phyloP scores from a whole-genome alignment of 2,888 invertebrate species.

The Sisyra nigra region DNA sequence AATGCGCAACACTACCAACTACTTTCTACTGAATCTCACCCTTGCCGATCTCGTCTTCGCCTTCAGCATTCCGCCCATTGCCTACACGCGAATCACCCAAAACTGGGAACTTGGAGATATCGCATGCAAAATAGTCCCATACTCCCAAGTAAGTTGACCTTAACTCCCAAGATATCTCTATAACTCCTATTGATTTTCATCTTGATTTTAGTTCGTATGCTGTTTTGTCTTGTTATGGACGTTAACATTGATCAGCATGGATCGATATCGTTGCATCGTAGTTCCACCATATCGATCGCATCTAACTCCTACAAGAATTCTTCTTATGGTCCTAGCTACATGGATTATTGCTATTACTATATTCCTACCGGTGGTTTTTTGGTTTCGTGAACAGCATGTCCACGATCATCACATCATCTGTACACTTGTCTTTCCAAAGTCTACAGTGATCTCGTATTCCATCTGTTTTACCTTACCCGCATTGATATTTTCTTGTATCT shows the following conservation, averaged over 20 bases:
- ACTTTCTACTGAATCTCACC: conserved; percentile 39
- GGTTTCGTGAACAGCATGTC: conserved; percentile 27
- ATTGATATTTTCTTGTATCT: conserved; percentile 29
- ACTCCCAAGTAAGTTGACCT: conserved; percentile 36
- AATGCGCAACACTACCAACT: conserved; percentile 38
- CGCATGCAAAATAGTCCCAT: conserved; percentile 34
- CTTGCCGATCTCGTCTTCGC: conserved; percentile 45
- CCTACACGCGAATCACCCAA: conserved; percentile 31
- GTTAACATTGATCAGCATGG: conserved; percentile 37
- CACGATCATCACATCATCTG: conserved; percentile 25
- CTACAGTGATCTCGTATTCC: conserved; percentile 28
- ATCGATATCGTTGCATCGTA: conserved; percentile 35
- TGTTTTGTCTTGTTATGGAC: conserved; percentile 41
- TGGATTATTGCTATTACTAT: conserved; percentile 32
- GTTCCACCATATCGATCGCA: conserved; percentile 36
- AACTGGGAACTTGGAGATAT: conserved; percentile 34
- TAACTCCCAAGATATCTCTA: no score
- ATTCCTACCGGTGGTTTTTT: conserved; percentile 33
- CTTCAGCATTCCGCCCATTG: conserved; percentile 34
- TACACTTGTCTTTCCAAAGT: conserved; percentile 35
- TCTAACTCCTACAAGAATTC: conserved; percentile 28
- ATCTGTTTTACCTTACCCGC: conserved; percentile 33
- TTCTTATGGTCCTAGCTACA: conserved; percentile 26
- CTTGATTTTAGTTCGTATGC: conserved; percentile 32
- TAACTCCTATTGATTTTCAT: no score